Base-by-base conservation (phyloP, 2,797 vertebrate species). In the Arnoldichthys spilopterus region DNA sequence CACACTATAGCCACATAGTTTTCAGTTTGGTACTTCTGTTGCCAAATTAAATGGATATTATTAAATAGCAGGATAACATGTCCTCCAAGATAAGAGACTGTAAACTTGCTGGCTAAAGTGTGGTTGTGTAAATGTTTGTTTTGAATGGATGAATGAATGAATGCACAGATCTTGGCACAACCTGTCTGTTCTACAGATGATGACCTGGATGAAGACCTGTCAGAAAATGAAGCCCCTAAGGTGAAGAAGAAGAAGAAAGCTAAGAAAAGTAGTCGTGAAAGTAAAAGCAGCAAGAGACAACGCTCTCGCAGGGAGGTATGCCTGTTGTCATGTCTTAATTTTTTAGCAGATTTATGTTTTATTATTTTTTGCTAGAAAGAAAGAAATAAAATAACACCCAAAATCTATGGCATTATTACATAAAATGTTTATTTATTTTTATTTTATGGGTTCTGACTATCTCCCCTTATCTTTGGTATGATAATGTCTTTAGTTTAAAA, bases 241-340 rank as follows among this genome's bases (percentile, higher is more conserved):
- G 95, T 98, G 87, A 98, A 98, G 87, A 99, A 99, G 90, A 99
- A 99, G 90, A 99, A 99, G 80, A 99, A 99, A 77, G 96, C 98
- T 61, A 99, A 98, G 91, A 98, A 98, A 90, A 94, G 84, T 54
- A 85, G 95, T 79, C 93, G 94, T 58, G 97, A 99, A 88, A 96
- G 96, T 83, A 99, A 98, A 87, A 92, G 96, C 78, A 96, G 96
- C 89, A 99, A 99, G 90, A 95, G 95, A 87, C 94, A 94, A 66
- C 94, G 97, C 83, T 95, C 96, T 22, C 97, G 97, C 81, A 96
- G 98, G 88, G 98, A 99, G 96, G 97, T 98, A 77, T 20, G 69
- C n/a, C 37, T 8, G 84, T 72, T 77, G 58, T 26, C 40, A n/a
- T 24, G 37, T 26, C 51, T 0, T 11, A 1, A 28, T 61, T 53